Evolutionary conservation across 2,797 vertebrate species (phyloP).

Genomic region (Phaenicophaeus curvirostris): DNA sequence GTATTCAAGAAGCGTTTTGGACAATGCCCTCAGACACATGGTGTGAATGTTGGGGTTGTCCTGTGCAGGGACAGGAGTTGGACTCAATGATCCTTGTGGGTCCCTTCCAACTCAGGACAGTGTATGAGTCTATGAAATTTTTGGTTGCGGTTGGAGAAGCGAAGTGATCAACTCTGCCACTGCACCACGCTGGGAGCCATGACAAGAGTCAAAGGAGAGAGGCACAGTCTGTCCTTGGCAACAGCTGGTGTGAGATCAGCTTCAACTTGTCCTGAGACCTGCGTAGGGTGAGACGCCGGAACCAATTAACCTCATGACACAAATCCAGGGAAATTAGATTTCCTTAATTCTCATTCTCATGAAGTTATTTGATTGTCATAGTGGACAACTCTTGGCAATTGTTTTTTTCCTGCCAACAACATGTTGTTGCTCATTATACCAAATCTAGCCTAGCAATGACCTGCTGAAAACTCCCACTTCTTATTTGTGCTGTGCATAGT

Average conservation of each 20-base stretch:
- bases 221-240: not conserved
- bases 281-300: not conserved
- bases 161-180: not conserved
- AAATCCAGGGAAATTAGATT: slow-evolving; percentile 29
- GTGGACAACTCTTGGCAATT: not conserved
- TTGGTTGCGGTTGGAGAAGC: fast-evolving
- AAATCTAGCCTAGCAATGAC: not conserved
- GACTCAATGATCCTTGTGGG: too few species aligned
- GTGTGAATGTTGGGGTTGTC: too few species aligned
- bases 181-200: not conserved
- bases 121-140: too few species aligned
- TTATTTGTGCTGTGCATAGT: not conserved
- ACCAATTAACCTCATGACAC: not conserved
- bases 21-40: too few species aligned
- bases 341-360: not conserved
- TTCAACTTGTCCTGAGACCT: not conserved
- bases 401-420: fast-evolving
- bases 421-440: fast-evolving
- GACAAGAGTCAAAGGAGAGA: not conserved
- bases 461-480: not conserved
- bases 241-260: not conserved
- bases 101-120: too few species aligned
- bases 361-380: not conserved
- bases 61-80: too few species aligned
- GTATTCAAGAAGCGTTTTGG: too few species aligned